phyloP scores from a whole-genome alignment of 2,113 vertebrate genomes.

The Paedocypris sp. region DNA sequence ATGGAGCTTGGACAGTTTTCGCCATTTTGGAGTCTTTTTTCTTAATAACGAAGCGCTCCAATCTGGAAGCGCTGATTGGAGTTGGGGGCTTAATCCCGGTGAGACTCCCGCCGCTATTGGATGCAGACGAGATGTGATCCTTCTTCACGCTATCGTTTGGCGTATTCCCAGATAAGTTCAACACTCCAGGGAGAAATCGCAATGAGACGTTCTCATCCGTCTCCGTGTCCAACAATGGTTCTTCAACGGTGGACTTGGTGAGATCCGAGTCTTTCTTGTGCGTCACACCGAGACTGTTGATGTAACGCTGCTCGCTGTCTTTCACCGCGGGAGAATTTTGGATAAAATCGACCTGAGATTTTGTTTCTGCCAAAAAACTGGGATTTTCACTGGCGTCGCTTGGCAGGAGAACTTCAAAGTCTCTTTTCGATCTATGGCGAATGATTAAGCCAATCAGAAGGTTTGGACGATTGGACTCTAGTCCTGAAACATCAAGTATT shows the following conservation, averaged over 20 bases:
- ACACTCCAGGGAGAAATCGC: conserved; percentile 88
- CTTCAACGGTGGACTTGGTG: conserved; percentile 50
- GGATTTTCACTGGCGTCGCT: conserved; percentile 63
- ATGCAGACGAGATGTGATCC: conserved; percentile 54
- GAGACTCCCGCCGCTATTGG: conserved; percentile 42
- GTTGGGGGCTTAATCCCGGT: conserved; percentile 57
- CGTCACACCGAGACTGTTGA: conserved; percentile 71
- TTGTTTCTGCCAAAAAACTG: conserved; percentile 71
- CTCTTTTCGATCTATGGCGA: conserved; percentile 84
- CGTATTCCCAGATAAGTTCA: conserved; percentile 66
- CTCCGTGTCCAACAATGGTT: conserved; percentile 45
- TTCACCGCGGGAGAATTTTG: conserved; percentile 52
- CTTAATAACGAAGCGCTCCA: conserved; percentile 62
- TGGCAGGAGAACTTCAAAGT: conserved; percentile 56
- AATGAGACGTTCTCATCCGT: conserved; percentile 56
- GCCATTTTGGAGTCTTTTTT: conserved; percentile 58
- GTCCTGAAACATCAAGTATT: conserved; percentile 60
- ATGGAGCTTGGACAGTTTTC: conserved; percentile 40
- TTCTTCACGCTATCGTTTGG: conserved; percentile 65
- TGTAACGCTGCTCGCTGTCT: conserved; percentile 77
- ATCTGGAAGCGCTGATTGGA: conserved; percentile 49
- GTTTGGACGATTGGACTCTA: conserved; percentile 85
- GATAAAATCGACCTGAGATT: conserved; percentile 58
- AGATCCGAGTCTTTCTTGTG: conserved; percentile 71
- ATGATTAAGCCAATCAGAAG: conserved; percentile 88